Evolutionary conservation across 2,888 invertebrate species (phyloP), one percentile per base, ranked within the genome.

Genomic region (Diaperis boleti): DNA sequence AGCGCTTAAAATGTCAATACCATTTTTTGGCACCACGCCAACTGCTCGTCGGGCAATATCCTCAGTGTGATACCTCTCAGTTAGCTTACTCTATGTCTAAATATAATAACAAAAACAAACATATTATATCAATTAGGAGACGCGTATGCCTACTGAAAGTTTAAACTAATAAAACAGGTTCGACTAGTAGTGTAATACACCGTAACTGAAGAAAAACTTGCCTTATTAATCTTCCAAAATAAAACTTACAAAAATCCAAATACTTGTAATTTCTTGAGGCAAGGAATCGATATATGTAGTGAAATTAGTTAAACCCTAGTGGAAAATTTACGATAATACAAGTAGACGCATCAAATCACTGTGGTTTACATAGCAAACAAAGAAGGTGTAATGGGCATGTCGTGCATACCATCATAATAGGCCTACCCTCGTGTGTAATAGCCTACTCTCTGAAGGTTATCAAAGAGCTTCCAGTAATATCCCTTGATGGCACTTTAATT

Each of bases 241-340:
- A 33, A 33, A 5, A 11, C n/a, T n/a, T n/a, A n/a, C n/a, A n/a
- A n/a, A n/a, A n/a, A n/a, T 39, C 39, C 52, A 39, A 52, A 39
- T 52, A 52, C 39, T 52, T 52, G 22, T 52, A 52, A 52, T 52
- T 52, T 52, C 39, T 37, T 33, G 37, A 22, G 37, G 37, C 39
- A 52, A 52, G 52, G 42, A 55, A 55, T 55, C 42, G 15, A 31
- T 14, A 29, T 11, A 42, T 29, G 13, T 42, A 31, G 42, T 55
- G 55, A 55, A 55, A 55, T 42, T 42, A 18, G 42, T 55, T 31
- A 55, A 55, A 42, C 55, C 42, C 41, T 11, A 55, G 42, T 55
- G 55, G 41, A 31, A 42, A 55, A 55, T 55, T 31, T 41, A 55
- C 42, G 42, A 55, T 42, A 42, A 55, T 55, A 55, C 41, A 52